These are phyloP conservation scores for Dastarcus helophoroides DNA, from an alignment of 2,888 invertebrate species.

Conservation along the genomic window DNA sequence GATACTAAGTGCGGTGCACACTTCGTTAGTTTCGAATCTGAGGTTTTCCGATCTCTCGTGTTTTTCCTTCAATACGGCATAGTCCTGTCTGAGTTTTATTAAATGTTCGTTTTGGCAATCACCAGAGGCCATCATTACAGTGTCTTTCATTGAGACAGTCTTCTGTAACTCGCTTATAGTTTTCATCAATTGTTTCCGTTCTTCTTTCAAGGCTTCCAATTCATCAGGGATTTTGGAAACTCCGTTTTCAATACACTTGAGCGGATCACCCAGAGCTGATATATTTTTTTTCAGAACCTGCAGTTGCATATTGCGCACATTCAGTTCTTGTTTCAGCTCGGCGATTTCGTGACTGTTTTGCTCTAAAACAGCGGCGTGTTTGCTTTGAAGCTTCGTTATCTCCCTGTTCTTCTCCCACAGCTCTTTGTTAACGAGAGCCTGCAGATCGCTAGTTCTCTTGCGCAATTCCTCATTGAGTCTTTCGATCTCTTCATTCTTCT, in stretches of 20 bases:
- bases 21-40: slow-evolving; percentile 34
- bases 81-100: slow-evolving; percentile 28
- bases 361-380: slow-evolving; percentile 21
- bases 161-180: slow-evolving; percentile 21
- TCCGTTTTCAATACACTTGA: too few species aligned
- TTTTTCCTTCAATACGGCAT: slow-evolving; percentile 28
- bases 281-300: slow-evolving; percentile 8
- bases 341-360: slow-evolving; percentile 26
- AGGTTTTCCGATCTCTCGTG: slow-evolving; percentile 32
- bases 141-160: too few species aligned
- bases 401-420: slow-evolving; percentile 47
- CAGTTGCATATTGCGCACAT: slow-evolving; percentile 6
- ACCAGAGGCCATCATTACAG: too few species aligned
- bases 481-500: slow-evolving; percentile 36
- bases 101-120: slow-evolving; percentile 14
- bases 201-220: slow-evolving; percentile 23
- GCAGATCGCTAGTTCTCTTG: slow-evolving; percentile 33
- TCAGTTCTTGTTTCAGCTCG: slow-evolving; percentile 31
- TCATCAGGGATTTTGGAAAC: slow-evolving; percentile 23
- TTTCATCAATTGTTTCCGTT: slow-evolving; percentile 24
- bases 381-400: slow-evolving; percentile 40
- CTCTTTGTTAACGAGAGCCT: slow-evolving; percentile 45
- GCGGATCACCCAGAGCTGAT: too few species aligned
- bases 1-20: slow-evolving; percentile 42
- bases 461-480: slow-evolving; percentile 37